Evolutionary conservation across 1,140 invertebrate species (phyloP).

Genomic region (Pogonus chalceus): DNA sequence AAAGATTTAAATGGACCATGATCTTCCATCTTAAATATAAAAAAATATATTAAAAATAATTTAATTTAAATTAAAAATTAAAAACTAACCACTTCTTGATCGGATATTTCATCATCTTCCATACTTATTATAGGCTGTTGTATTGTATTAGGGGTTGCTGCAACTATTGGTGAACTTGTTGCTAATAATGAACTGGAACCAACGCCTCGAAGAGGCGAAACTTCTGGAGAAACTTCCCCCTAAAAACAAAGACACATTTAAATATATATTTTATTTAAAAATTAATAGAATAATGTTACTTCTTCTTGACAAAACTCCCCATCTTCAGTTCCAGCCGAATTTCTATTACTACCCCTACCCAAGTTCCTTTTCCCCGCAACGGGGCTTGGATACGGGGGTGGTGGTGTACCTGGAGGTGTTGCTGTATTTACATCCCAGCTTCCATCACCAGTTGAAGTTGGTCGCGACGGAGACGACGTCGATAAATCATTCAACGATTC

Average conservation of each 20-base stretch:
- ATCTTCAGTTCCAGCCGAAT: slow-evolving; percentile 22
- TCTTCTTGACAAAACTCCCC: slow-evolving; percentile 22
- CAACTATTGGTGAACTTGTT: slow-evolving; percentile 30
- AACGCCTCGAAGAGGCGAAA: slow-evolving; percentile 28
- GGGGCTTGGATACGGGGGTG: slow-evolving; percentile 63
- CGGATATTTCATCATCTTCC: slow-evolving; percentile 88
- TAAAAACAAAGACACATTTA: background rate
- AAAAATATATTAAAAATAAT: slow-evolving; percentile 13
- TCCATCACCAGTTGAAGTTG: slow-evolving; percentile 31
- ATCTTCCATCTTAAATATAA: slow-evolving; percentile 49
- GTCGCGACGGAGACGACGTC: slow-evolving; percentile 8
- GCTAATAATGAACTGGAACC: slow-evolving; percentile 17
- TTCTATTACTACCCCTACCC: slow-evolving; percentile 18
- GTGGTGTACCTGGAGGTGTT: slow-evolving; percentile 76
- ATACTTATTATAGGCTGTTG: slow-evolving; percentile 82
- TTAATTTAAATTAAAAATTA: slow-evolving; percentile 12
- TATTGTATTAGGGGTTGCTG: slow-evolving; percentile 31
- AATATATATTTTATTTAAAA: background rate
- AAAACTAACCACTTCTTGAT: slow-evolving; percentile 60
- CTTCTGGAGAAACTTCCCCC: slow-evolving; percentile 25
- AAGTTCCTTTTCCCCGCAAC: slow-evolving; percentile 21
- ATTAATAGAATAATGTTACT: too few relatives aligned
- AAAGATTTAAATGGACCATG: slow-evolving; percentile 72
- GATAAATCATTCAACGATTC: slow-evolving; percentile 50
- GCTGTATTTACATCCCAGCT: slow-evolving; percentile 23